Conservation (phyloP, 2,113 vertebrate genomes). For the Perca flavescens region DNA sequence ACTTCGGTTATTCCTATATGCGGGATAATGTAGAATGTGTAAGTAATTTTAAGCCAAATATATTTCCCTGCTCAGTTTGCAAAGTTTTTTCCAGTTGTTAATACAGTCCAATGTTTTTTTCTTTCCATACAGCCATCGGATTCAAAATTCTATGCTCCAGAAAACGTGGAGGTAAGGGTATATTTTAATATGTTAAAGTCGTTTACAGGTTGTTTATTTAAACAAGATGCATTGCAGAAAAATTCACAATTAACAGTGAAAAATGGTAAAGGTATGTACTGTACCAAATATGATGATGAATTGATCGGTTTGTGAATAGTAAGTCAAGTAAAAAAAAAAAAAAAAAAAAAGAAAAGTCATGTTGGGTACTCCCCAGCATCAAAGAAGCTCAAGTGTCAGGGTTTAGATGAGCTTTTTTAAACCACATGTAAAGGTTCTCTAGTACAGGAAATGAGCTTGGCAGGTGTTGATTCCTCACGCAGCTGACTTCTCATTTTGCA, state of each 20-base stretch:
- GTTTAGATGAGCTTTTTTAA: slow-evolving; percentile 52
- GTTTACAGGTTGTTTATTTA: neutral
- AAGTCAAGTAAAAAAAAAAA: neutral
- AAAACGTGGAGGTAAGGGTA: slow-evolving; percentile 55
- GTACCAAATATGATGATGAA: neutral
- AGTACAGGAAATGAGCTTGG: slow-evolving; percentile 74
- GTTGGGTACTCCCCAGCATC: slow-evolving; percentile 41
- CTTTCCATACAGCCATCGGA: fast-evolving
- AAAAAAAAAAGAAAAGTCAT: neutral
- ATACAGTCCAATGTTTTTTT: slow-evolving; percentile 7
- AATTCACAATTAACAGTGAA: neutral
- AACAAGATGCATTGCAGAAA: neutral
- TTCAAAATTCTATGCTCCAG: slow-evolving; percentile 48
- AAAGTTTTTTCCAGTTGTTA: neutral
- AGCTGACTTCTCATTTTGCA: slow-evolving; percentile 29
- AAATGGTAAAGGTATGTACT: neutral
- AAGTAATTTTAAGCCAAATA: slow-evolving; percentile 31
- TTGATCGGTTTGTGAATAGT: slow-evolving; percentile 1
- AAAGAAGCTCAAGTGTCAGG: slow-evolving; percentile 36
- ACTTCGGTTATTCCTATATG: fast-evolving
- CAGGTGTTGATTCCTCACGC: slow-evolving; percentile 60
- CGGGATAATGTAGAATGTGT: neutral
- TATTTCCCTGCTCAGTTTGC: neutral
- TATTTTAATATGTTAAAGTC: neutral
- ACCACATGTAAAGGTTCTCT: slow-evolving; percentile 73